Evolutionary conservation across 2,113 vertebrate genomes (phyloP), one percentile per base, ranked within the genome.

Genomic region (Calidris pugnax): DNA sequence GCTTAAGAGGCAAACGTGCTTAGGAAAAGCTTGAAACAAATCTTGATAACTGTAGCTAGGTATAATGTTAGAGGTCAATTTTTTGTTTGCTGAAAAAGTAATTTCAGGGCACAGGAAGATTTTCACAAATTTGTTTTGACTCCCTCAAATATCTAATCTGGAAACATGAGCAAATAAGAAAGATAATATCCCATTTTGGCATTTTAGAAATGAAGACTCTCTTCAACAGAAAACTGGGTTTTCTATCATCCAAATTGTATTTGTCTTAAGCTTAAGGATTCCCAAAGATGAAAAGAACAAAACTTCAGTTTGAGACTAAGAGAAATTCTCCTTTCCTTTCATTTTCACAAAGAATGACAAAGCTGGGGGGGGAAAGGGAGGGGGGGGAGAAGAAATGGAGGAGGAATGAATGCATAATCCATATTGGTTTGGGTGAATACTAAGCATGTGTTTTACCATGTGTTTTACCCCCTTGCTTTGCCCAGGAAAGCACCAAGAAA

Each of bases 131-230:
- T 87, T 82, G 60, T 95, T 95, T 92, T 81, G 93, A 81, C 69
- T 92, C 12, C 24, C 33, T 95, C 89, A 92, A 87, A 89, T 17
- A 89, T 23, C 64, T 91, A 72, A 75, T 95, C 84, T 72, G 33
- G 81, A 95, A 92, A 82, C 22, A 90, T 90, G 57, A 95, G 33
- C 73, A 96, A 96, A 60, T 78, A 89, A 68, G 32, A 91, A 75
- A 92, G 89, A 51, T 75, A 91, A 85, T 78, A 89, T 56, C 69
- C 73, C 48, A 68, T 71, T 84, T 37, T 43, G 60, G 43, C 80
- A 82, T 91, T 92, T 91, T 82, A 72, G 53, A 95, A 92, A 87
- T 56, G 22, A 95, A 89, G 48, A 85, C 18, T 32, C 32, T 92
- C 74, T 91, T 95, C 43, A 89, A 35, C 81, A 87, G 69, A 87